phyloP scores from a whole-genome alignment of 2,888 invertebrate species.

The Neocrepidodera transversa region DNA sequence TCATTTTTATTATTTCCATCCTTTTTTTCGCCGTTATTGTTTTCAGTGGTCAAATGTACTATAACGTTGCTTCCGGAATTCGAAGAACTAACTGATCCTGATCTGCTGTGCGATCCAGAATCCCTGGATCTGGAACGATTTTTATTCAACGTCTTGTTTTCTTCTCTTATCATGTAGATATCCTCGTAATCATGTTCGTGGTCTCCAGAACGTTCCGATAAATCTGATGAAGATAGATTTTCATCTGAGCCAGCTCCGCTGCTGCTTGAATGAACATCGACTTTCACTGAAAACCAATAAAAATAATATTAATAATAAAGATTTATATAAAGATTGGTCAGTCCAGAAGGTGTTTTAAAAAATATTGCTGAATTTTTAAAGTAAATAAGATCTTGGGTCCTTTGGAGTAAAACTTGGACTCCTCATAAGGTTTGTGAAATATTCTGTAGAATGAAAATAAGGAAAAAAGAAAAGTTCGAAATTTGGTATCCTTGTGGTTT shows the following conservation, averaged over 20 bases:
- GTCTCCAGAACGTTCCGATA: conserved; percentile 62
- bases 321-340: no score
- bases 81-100: conserved; percentile 61
- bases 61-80: conserved; percentile 59
- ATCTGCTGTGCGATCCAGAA: conserved; percentile 73
- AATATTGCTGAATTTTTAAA: no score
- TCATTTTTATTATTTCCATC: conserved; percentile 5
- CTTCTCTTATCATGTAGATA: conserved; percentile 76
- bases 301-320: no score
- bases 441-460: no score
- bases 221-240: conserved; percentile 67
- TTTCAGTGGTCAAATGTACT: conserved; percentile 50
- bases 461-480: no score
- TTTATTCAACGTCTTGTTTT: conserved; percentile 46
- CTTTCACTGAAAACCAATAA: conserved; percentile 69
- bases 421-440: no score
- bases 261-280: conserved; percentile 82
- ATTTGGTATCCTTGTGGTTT: no score
- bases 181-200: conserved; percentile 82
- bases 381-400: no score
- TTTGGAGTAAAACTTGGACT: no score
- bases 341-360: no score
- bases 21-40: conserved; percentile 22
- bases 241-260: conserved; percentile 71
- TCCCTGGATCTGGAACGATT: conserved; percentile 45